phyloP scores from a whole-genome alignment of 1,140 invertebrate species.

The Drosophila simulans region DNA sequence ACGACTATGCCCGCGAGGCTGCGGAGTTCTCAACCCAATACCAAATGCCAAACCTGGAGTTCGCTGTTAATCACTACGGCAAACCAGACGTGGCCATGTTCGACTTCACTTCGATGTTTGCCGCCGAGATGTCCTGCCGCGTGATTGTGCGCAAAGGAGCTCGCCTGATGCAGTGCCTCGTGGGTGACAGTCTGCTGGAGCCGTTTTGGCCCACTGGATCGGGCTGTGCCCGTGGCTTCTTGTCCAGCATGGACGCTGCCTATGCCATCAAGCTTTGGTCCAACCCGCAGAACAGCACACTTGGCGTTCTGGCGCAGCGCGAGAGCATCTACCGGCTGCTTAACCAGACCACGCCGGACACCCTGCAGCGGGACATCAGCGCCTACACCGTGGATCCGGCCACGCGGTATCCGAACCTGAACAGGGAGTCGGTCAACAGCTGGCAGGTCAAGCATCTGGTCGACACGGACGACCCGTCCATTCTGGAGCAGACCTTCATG shows the following conservation, averaged over 20 bases:
- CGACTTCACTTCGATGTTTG: conserved; percentile 99
- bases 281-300: conserved; percentile 87
- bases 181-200: conserved; percentile 98
- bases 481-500: conserved; percentile 86
- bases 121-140: conserved; percentile 96
- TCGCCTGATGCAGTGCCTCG: conserved; percentile 93
- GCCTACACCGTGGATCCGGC: conserved; percentile 96
- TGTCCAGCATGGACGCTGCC: conserved; percentile 97
- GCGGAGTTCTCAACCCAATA: conserved; percentile 98
- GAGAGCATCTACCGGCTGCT: conserved; percentile 95
- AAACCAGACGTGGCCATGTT: conserved; percentile 99
- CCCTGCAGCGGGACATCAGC: conserved; percentile 94
- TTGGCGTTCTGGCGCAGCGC: conserved; percentile 95
- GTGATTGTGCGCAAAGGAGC: conserved; percentile 90
- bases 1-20: conserved; percentile 97
- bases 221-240: conserved; percentile 98
- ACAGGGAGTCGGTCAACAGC: conserved; percentile 86
- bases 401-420: conserved; percentile 90
- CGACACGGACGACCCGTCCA: conserved; percentile 87
- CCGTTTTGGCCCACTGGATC: conserved; percentile 99
- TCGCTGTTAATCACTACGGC: conserved; percentile 99
- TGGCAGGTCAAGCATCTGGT: conserved; percentile 87
- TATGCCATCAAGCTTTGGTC: conserved; percentile 97
- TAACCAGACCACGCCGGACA: conserved; percentile 98
- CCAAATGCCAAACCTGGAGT: conserved; percentile 95